Evolutionary conservation across 2,113 vertebrate genomes (phyloP).

Genomic region (Tachysurus vachellii): DNA sequence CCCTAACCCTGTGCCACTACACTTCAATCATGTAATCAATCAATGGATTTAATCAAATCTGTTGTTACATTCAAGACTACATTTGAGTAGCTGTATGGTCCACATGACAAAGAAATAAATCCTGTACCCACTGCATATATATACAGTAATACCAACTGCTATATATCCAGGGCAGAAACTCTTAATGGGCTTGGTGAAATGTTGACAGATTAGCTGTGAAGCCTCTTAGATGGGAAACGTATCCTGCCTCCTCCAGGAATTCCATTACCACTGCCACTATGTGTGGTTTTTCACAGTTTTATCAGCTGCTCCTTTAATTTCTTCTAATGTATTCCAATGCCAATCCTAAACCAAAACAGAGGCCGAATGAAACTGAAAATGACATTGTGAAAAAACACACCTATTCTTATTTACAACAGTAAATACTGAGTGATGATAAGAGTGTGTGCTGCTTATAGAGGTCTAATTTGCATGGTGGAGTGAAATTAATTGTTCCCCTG

Average conservation of each 20-base stretch:
- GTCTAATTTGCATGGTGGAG: slow-evolving; percentile 51
- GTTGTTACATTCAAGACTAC: neutral
- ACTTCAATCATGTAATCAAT: neutral
- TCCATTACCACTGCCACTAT: slow-evolving; percentile 1
- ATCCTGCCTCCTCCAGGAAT: slow-evolving; percentile 21
- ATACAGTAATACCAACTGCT: neutral
- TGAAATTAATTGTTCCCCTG: slow-evolving; percentile 56
- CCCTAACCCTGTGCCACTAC: neutral
- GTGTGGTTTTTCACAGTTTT: neutral
- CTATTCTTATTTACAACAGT: neutral
- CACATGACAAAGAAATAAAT: slow-evolving; percentile 4
- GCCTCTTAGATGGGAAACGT: neutral
- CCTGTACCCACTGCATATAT: neutral
- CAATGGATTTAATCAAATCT: neutral
- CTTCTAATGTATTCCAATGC: neutral
- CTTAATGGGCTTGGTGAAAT: slow-evolving; percentile 5
- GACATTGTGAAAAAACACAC: neutral
- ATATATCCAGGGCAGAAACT: neutral
- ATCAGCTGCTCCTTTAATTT: neutral
- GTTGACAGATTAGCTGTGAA: slow-evolving; percentile 25
- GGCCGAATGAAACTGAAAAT: neutral
- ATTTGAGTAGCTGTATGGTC: neutral
- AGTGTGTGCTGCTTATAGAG: slow-evolving; percentile 29
- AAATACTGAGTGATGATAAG: slow-evolving; percentile 27
- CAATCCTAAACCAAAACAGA: neutral